Evolutionary conservation across 2,888 invertebrate species (phyloP).

Genomic region (Erebia aethiops): DNA sequence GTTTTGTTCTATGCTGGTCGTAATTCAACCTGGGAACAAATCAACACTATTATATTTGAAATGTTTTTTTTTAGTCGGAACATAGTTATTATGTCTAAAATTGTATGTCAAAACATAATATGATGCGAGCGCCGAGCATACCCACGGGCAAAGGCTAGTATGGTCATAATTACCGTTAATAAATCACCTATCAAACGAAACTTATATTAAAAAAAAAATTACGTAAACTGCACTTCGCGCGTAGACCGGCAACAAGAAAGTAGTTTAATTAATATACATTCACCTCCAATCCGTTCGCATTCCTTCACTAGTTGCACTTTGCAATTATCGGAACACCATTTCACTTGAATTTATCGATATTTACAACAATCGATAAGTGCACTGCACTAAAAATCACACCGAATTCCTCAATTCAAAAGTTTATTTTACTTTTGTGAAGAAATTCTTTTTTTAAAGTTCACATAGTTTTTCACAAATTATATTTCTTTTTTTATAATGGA

Average conservation of each 20-base stretch:
- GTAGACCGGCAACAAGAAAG: slow-evolving; percentile 39
- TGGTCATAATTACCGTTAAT: slow-evolving; percentile 13
- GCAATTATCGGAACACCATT: slow-evolving; percentile 34
- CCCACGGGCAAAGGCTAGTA: neutral
- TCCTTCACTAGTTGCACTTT: slow-evolving; percentile 37
- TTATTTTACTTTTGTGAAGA: neutral
- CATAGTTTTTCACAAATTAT: neutral
- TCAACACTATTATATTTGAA: no score
- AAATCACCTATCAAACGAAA: slow-evolving; percentile 32
- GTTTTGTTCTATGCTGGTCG: no score
- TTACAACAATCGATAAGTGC: neutral
- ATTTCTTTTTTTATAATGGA: slow-evolving; percentile 13
- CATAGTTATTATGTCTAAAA: no score
- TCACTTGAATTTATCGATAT: slow-evolving; percentile 27
- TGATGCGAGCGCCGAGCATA: neutral
- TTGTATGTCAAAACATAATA: no score
- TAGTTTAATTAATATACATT: slow-evolving; percentile 39
- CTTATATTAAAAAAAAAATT: slow-evolving; percentile 32
- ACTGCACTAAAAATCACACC: slow-evolving; percentile 20
- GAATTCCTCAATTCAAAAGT: slow-evolving; percentile 8
- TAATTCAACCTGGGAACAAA: no score
- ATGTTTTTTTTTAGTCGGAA: no score
- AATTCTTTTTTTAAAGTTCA: neutral
- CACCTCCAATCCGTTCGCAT: slow-evolving; percentile 43
- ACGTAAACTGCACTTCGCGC: slow-evolving; percentile 28